phyloP scores from a whole-genome alignment of 2,888 invertebrate species.

The Drosophila differens region DNA sequence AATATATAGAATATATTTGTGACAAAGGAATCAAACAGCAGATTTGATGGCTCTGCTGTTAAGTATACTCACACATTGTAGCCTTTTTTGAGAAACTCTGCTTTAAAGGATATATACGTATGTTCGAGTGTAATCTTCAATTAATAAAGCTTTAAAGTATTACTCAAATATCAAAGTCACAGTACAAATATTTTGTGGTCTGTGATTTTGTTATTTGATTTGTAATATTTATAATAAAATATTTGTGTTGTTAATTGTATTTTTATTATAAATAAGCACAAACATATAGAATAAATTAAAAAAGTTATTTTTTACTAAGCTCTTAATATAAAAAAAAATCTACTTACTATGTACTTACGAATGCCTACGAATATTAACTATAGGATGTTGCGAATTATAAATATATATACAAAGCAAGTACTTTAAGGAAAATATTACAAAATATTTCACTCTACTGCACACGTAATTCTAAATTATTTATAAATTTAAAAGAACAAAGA shows the following conservation, averaged over 20 bases:
- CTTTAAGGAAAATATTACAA: constrained; percentile 35
- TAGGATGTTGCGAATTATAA: constrained; percentile 41
- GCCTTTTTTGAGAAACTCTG: not conserved
- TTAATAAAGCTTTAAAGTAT: constrained; percentile 45
- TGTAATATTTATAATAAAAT: constrained; percentile 49
- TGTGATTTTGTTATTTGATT: constrained; percentile 66
- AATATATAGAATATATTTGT: not conserved
- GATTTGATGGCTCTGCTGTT: not conserved
- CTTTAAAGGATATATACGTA: not conserved
- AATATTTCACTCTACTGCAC: constrained; percentile 56
- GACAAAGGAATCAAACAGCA: not conserved
- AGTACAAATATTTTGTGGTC: constrained; percentile 75
- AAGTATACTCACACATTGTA: not conserved
- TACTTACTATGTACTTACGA: constrained; percentile 9
- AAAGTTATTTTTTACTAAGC: constrained; percentile 12
- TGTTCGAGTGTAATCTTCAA: not conserved
- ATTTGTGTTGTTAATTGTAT: not conserved
- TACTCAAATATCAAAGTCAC: constrained; percentile 66
- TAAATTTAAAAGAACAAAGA: constrained; percentile 42
- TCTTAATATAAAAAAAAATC: constrained; percentile 5
- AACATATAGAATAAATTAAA: not conserved
- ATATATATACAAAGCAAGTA: constrained; percentile 33
- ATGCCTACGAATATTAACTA: constrained; percentile 35
- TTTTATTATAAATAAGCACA: not conserved
- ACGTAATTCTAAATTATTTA: constrained; percentile 74